These are phyloP conservation scores for Catocala nupta DNA, from an alignment of 2,888 invertebrate genomes.

Conservation along the genomic window DNA sequence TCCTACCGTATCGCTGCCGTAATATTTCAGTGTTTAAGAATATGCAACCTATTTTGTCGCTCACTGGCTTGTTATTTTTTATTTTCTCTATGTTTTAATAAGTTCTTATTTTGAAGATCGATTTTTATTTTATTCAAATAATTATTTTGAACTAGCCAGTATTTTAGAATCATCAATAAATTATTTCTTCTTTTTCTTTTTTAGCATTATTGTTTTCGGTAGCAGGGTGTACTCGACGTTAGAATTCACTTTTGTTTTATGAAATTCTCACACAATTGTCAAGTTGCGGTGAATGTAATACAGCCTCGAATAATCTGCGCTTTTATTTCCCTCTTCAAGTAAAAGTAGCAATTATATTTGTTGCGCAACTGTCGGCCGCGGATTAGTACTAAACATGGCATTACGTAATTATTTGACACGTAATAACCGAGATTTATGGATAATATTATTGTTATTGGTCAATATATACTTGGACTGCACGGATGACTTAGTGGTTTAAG, in stretches of 20 bases:
- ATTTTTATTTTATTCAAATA: no score
- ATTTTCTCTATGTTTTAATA: no score
- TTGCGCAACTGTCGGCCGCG: conserved; percentile 37
- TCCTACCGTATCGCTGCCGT: no score
- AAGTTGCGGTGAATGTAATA: conserved; percentile 43
- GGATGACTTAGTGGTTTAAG: no score
- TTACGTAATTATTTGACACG: conserved; percentile 18
- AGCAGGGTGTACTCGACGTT: conserved; percentile 22
- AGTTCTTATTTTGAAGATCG: no score
- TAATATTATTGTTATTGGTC: background rate
- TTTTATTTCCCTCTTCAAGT: conserved; percentile 46
- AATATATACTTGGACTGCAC: no score
- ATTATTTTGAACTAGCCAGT: no score
- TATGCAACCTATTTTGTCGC: no score
- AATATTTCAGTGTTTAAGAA: no score
- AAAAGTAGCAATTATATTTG: conserved; percentile 49
- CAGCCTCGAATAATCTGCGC: conserved; percentile 42
- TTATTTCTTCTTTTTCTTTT: no score
- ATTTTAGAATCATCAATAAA: no score
- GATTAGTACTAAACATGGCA: conserved; percentile 13
- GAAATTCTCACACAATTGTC: conserved; percentile 50
- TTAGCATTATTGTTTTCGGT: background rate
- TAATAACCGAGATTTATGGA: conserved; percentile 6
- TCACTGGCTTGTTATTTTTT: no score
- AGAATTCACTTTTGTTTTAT: conserved; percentile 46